Conservation (phyloP, 1,140 invertebrate species). For the Andricus grossulariae region DNA sequence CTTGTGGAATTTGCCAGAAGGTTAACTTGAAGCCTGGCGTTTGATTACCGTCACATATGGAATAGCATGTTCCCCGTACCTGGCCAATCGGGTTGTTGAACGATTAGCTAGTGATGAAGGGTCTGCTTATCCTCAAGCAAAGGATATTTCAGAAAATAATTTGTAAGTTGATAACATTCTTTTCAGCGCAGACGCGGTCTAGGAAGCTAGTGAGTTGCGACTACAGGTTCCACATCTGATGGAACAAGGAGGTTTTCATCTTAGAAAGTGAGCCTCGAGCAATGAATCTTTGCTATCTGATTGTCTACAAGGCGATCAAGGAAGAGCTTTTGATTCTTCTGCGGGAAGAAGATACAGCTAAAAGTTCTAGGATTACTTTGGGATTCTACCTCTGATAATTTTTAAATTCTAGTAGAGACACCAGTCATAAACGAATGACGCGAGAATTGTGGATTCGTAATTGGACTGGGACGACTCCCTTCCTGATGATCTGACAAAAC, state of each 20-base stretch:
- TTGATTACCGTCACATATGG: too few species aligned
- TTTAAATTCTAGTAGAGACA: background rate
- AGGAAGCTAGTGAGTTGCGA: background rate
- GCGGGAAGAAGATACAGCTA: background rate
- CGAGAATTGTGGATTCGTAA: background rate
- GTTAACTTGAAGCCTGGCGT: background rate
- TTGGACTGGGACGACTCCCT: background rate
- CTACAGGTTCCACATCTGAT: background rate
- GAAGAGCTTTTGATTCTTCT: background rate
- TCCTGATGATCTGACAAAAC: background rate
- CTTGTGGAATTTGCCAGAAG: background rate
- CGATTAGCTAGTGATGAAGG: conserved; percentile 3
- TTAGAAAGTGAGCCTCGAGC: background rate
- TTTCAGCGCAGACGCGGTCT: background rate
- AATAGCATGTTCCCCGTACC: too few species aligned
- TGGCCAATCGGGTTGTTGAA: background rate
- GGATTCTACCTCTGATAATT: background rate
- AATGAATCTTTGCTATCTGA: background rate
- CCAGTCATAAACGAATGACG: background rate
- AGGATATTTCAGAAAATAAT: background rate
- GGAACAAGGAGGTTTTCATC: background rate
- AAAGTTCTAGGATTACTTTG: background rate
- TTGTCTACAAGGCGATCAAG: too few species aligned
- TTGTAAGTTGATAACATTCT: background rate
- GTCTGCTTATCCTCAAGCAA: background rate